Conservation (phyloP, 2,888 invertebrate genomes). For the Cheilosia pagana region DNA sequence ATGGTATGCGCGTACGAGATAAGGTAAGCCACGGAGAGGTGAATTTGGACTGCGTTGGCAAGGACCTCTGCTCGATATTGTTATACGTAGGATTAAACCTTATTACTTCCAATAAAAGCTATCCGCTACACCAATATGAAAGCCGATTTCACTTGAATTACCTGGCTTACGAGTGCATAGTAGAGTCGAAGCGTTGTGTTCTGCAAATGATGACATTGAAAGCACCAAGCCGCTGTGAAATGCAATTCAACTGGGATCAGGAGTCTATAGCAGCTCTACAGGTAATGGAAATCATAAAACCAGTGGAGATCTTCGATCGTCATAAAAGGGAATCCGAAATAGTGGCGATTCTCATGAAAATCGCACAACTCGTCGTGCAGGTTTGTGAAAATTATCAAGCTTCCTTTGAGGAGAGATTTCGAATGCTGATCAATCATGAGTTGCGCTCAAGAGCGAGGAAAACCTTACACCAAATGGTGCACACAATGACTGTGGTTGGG, state of each 20-base stretch:
- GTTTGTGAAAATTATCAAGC: slow-evolving; percentile 77
- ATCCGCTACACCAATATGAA: slow-evolving; percentile 73
- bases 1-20: slow-evolving; percentile 84
- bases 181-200: slow-evolving; percentile 22
- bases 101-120: slow-evolving; percentile 59
- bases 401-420: slow-evolving; percentile 76
- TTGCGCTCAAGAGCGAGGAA: slow-evolving; percentile 78
- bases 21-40: slow-evolving; percentile 85
- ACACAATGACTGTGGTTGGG: slow-evolving; percentile 73
- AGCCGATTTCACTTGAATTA: slow-evolving; percentile 78
- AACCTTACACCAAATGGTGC: slow-evolving; percentile 77
- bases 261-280: neutral
- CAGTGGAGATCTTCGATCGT: slow-evolving; percentile 77
- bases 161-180: slow-evolving; percentile 39
- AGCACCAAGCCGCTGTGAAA: slow-evolving; percentile 10
- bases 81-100: slow-evolving; percentile 75
- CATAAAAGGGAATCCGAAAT: slow-evolving; percentile 78
- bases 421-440: slow-evolving; percentile 75
- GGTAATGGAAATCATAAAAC: neutral
- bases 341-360: slow-evolving; percentile 77
- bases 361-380: slow-evolving; percentile 73
- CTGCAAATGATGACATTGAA: slow-evolving; percentile 33
- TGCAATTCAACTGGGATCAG: slow-evolving; percentile 36
- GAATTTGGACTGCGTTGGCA: slow-evolving; percentile 76
- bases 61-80: slow-evolving; percentile 74